Percentiles rank a stretch among this genome's conserved stretches.
These are phyloP conservation scores for Cydia strobilella DNA, from an alignment of 1,140 invertebrate species.

Conservation along the genomic window DNA sequence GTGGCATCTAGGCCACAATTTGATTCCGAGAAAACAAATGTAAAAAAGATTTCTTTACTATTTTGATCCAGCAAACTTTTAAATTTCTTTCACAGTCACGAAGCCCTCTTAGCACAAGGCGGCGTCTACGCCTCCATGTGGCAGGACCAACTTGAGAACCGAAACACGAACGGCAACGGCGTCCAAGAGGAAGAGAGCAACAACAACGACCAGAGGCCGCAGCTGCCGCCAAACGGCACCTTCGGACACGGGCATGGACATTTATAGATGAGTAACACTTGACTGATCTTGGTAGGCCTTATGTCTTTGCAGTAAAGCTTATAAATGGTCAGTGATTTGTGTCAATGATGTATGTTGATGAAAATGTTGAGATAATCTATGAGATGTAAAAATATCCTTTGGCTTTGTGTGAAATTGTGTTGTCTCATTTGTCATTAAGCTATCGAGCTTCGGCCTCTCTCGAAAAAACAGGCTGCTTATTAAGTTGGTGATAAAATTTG, in stretches of 20 bases:
- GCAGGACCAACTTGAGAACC: slow-evolving; percentile 89
- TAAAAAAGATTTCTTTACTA: no score
- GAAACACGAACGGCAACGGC: slow-evolving; percentile 44
- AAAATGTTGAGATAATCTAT: slow-evolving; percentile 27
- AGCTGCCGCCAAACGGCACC: slow-evolving; percentile 44
- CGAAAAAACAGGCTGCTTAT: no score
- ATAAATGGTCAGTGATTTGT: no score
- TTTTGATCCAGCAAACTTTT: no score
- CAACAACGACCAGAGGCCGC: slow-evolving; percentile 33
- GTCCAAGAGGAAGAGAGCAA: slow-evolving; percentile 36
- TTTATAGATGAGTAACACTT: slow-evolving; percentile 33
- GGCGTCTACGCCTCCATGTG: slow-evolving; percentile 94
- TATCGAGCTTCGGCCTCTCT: no score
- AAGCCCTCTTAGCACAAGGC: slow-evolving; percentile 85
- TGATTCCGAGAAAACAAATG: no score
- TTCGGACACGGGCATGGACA: slow-evolving; percentile 60
- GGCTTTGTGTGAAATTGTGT: no score
- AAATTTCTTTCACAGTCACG: slow-evolving; percentile 82
- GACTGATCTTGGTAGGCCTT: neutral
- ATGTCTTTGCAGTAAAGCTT: neutral
- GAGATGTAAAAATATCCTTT: no score
- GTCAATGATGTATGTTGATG: slow-evolving; percentile 36
- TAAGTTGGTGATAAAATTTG: no score
- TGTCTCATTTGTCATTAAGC: no score
- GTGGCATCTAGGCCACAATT: no score